These are phyloP conservation scores for Eupsilia transversa DNA, from an alignment of 2,888 invertebrate genomes.

Conservation along the genomic window DNA sequence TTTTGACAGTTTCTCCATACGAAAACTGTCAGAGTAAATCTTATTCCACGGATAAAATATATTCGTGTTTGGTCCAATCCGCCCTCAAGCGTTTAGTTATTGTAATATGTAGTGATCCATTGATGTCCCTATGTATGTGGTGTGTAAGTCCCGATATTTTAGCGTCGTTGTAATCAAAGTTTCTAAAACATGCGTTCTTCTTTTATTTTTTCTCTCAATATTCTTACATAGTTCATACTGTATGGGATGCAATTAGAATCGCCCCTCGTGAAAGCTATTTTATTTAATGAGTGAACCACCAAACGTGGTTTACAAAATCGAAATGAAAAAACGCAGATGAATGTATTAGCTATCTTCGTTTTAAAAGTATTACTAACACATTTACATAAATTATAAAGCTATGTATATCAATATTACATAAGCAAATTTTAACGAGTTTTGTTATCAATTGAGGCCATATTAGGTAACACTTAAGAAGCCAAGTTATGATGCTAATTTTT, in stretches of 20 bases:
- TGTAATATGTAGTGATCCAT: no score
- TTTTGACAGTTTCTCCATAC: no score
- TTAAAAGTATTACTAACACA: constrained; percentile 20
- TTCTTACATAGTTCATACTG: not conserved
- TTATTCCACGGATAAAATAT: no score
- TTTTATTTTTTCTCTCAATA: not conserved
- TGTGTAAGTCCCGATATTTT: no score
- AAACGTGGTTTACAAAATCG: not conserved
- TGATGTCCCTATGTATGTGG: no score
- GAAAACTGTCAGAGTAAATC: no score
- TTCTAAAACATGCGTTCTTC: not conserved
- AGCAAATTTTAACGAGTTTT: constrained; percentile 23
- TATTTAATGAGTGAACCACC: not conserved
- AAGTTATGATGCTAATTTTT: constrained; percentile 12
- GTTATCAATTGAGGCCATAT: constrained; percentile 43
- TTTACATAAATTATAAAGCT: constrained; percentile 49
- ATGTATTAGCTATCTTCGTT: not conserved
- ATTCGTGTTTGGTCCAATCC: no score
- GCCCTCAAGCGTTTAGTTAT: no score
- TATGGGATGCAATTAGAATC: not conserved
- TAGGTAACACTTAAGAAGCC: constrained; percentile 28
- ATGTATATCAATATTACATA: constrained; percentile 48
- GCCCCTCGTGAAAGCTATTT: no score
- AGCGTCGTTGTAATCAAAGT: not conserved
- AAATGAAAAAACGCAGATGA: not conserved